Evolutionary conservation across 2,797 vertebrate genomes (phyloP).

Genomic region (Sphenopsis melanotis): DNA sequence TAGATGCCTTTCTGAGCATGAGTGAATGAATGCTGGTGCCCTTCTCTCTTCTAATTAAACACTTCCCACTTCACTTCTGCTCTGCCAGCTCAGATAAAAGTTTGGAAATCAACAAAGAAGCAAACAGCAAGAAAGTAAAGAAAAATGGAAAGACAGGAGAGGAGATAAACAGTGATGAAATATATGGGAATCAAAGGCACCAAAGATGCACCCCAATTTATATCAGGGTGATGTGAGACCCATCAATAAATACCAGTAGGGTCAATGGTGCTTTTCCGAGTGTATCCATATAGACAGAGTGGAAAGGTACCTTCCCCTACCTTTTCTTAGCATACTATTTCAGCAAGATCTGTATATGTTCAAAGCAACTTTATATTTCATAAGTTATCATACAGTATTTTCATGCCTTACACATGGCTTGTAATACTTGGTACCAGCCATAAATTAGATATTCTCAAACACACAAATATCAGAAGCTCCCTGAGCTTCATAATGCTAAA

Average conservation of each 20-base stretch:
- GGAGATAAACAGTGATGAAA: not conserved
- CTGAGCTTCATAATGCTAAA: not conserved
- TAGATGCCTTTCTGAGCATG: not conserved
- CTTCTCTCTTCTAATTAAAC: constrained; percentile 12
- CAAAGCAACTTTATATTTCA: not conserved
- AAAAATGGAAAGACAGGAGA: not conserved
- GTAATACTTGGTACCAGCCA: not conserved
- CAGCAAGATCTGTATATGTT: not conserved
- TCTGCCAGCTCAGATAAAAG: not conserved
- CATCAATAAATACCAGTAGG: not conserved
- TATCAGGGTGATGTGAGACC: not conserved
- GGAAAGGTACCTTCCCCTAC: not conserved
- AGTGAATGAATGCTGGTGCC: not conserved
- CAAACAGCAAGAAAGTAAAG: not conserved
- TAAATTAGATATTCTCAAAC: not conserved
- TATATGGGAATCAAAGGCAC: not conserved
- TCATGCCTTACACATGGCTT: not conserved
- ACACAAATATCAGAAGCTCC: not conserved
- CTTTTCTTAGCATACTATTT: not conserved
- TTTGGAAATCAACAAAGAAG: constrained; percentile 1
- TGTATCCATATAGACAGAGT: not conserved
- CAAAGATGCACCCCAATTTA: not conserved
- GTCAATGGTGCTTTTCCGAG: not conserved
- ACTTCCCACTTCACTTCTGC: constrained; percentile 41
- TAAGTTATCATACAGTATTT: not conserved